phyloP scores from a whole-genome alignment of 2,797 vertebrate genomes.

The Limnodromus scolopaceus region DNA sequence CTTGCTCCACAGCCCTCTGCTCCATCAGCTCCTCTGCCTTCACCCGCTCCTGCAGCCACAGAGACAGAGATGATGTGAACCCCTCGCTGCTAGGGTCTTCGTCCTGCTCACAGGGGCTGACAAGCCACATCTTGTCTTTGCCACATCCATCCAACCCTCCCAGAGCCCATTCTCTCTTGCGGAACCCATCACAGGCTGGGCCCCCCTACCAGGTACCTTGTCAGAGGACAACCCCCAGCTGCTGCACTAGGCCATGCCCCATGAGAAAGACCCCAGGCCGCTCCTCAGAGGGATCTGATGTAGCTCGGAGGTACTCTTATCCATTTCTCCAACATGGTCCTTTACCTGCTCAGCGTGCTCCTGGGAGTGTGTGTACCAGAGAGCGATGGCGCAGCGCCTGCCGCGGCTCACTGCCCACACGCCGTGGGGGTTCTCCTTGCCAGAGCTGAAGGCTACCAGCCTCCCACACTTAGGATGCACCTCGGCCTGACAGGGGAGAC shows the following conservation, averaged over 20 bases:
- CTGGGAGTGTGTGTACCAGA: slow-evolving; percentile 93
- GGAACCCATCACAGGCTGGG: background rate
- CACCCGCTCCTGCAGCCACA: slow-evolving; percentile 83
- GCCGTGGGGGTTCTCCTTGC: slow-evolving; percentile 92
- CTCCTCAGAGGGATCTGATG: background rate
- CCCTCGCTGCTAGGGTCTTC: background rate
- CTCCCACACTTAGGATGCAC: slow-evolving; percentile 91
- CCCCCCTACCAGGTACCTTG: background rate
- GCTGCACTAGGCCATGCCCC: background rate
- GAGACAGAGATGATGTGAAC: background rate
- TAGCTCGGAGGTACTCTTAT: background rate
- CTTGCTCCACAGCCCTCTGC: slow-evolving; percentile 61
- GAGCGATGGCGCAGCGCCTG: slow-evolving; percentile 87
- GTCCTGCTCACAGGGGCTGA: background rate
- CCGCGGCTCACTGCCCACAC: slow-evolving; percentile 89
- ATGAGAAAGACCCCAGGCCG: background rate
- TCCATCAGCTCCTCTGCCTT: slow-evolving; percentile 83
- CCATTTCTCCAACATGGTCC: background rate
- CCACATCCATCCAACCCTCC: background rate
- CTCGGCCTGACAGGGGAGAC: slow-evolving; percentile 79
- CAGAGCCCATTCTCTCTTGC: background rate
- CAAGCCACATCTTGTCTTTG: background rate
- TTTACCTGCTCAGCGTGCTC: slow-evolving; percentile 92
- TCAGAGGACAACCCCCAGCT: background rate
- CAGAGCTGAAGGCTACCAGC: slow-evolving; percentile 92